Percentiles rank a stretch among this genome's conserved stretches.
Conservation (phyloP, 2,888 invertebrate genomes). For the Dendrolimus pini region DNA sequence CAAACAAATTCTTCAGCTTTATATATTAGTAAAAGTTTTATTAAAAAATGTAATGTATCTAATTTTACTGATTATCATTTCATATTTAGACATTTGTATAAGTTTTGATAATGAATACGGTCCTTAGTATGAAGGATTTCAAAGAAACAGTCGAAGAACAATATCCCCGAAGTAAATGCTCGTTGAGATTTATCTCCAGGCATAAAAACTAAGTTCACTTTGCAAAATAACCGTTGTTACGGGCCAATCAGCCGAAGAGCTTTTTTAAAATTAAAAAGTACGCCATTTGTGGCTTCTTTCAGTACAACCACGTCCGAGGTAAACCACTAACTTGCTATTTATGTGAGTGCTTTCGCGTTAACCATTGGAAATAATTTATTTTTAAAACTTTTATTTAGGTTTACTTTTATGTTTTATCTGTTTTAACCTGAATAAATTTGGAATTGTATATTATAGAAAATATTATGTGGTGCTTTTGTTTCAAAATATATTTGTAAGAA, state of each 20-base stretch:
- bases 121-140: too few species aligned
- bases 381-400: background rate
- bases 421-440: background rate
- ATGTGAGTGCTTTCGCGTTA: conserved; percentile 37
- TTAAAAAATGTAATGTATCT: too few species aligned
- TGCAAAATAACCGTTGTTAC: conserved; percentile 22
- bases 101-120: too few species aligned
- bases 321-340: conserved; percentile 44
- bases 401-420: background rate
- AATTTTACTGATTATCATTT: too few species aligned
- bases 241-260: conserved; percentile 51
- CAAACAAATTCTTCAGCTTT: too few species aligned
- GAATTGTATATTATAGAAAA: background rate
- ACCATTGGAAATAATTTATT: conserved; percentile 32
- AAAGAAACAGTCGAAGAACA: too few species aligned
- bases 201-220: conserved; percentile 33
- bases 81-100: too few species aligned
- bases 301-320: conserved; percentile 25
- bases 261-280: conserved; percentile 55
- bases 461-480: too few species aligned
- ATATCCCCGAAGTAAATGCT: too few species aligned
- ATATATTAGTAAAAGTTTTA: too few species aligned
- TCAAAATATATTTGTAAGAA: too few species aligned
- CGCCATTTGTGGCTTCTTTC: conserved; percentile 38
- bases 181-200: conserved; percentile 29